Conservation (phyloP, 2,888 invertebrate genomes). For the Calameuta idolon region DNA sequence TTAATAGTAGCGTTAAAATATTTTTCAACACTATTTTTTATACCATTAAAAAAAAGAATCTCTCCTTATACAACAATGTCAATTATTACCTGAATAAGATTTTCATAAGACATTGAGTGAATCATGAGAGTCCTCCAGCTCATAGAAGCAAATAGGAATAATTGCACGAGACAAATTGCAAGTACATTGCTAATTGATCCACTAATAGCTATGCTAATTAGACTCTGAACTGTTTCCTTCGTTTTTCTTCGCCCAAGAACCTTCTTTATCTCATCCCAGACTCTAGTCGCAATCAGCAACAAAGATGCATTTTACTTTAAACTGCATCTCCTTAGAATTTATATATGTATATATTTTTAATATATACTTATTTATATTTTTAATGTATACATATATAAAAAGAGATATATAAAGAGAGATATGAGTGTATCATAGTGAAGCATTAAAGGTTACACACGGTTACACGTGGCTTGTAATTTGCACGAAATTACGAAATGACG, state of each 20-base stretch:
- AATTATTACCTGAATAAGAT: no score
- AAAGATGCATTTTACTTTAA: background rate
- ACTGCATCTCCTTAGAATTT: background rate
- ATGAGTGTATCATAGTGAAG: background rate
- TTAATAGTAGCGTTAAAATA: no score
- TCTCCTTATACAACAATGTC: no score
- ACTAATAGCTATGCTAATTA: background rate
- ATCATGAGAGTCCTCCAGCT: no score
- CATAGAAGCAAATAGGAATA: background rate
- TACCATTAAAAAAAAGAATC: no score
- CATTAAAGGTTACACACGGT: background rate
- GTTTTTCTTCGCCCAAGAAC: background rate
- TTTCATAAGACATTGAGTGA: no score
- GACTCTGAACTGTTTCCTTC: background rate
- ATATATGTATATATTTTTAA: no score
- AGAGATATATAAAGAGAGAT: no score
- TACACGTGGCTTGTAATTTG: slow-evolving; percentile 24
- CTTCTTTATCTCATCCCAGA: background rate
- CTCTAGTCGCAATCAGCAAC: background rate
- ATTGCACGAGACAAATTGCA: background rate
- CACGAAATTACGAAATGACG: slow-evolving; percentile 34
- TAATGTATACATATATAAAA: no score
- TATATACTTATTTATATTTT: no score
- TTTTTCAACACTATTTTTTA: no score
- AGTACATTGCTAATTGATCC: background rate